Evolutionary conservation across 2,113 vertebrate species (phyloP).

Genomic region (Oncorhynchus clarkii): DNA sequence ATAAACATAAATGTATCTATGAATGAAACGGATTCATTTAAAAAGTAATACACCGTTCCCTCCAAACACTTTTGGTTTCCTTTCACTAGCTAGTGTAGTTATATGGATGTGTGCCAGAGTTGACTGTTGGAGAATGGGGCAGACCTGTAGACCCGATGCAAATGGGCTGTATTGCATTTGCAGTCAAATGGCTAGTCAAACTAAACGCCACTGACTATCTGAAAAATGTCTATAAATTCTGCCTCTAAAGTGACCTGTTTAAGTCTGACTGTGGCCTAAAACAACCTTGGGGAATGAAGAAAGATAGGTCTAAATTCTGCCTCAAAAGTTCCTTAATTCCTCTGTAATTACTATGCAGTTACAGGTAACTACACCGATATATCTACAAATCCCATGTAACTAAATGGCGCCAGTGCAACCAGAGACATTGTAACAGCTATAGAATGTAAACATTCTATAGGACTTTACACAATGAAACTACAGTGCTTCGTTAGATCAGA

Average conservation of each 20-base stretch:
- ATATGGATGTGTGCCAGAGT: not conserved
- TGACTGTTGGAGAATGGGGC: not conserved
- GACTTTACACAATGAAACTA: not conserved
- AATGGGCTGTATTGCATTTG: conserved; percentile 46
- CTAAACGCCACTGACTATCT: conserved; percentile 15
- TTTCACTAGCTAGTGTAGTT: not conserved
- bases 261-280: not conserved
- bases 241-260: no score
- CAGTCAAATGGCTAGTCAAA: conserved; percentile 65
- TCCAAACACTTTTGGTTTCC: not conserved
- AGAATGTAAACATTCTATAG: not conserved
- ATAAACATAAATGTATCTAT: not conserved
- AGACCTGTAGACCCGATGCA: conserved; percentile 43
- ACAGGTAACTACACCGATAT: no score
- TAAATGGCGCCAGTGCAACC: not conserved
- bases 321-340: no score
- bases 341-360: no score
- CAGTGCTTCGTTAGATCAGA: not conserved
- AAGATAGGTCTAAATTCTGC: not conserved
- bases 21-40: not conserved
- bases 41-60: not conserved
- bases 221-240: not conserved
- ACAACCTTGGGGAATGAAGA: not conserved
- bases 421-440: not conserved
- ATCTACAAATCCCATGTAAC: not conserved